Base-by-base conservation (phyloP, 1,140 invertebrate genomes). In the Neomicropteryx cornuta region DNA sequence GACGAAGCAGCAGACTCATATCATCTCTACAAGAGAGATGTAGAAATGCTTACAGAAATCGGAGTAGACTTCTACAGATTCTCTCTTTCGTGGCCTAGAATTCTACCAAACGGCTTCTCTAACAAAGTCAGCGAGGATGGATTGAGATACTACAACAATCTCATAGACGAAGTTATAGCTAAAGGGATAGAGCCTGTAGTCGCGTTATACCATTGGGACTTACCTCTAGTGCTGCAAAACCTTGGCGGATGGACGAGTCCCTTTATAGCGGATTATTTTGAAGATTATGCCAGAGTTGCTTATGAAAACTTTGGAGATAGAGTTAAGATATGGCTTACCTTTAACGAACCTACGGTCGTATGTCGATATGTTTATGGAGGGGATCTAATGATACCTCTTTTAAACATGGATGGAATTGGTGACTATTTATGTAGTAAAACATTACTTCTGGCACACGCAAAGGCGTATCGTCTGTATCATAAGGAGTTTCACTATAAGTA, bases 131-230 rank as follows among this genome's bases (percentile, higher is more conserved):
- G 75, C 47, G 51, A 61, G 31, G 46, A 57, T 4, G 77, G 76
- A 20, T 58, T 81, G 2, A 55, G 69, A 16, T 79, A 77, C 41
- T 81, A 81, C 47, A 72, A 72, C 42, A 62, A 66, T 22, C 40
- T 81, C 2, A 75, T 80, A n/a, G 52, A 77, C 41, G 71, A 70
- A 42, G 51, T 80, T 18, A 21, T 75, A 0, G 47, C 45, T 0
- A 51, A 60, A 17, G 52, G 52, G 11, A 71, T 73, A 11, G 38
- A 48, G 23, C 73, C 74, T 2, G 69, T 75, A 53, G 65, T 77
- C 0, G 79, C 76, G 0, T 62, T 80, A 4, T 79, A 77, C 44
- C 75, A 79, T 42, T 80, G 77, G 76, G 77, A 81, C 36, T 46
- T 79, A 24, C 78, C 77, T 0, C 53, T 72, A 33, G 48, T 52